A percentile compares a stretch with the other conserved stretches of the same genome.
These are phyloP conservation scores for Falcunculus frontatus DNA, from an alignment of 2,113 vertebrate genomes.

Conservation along the genomic window DNA sequence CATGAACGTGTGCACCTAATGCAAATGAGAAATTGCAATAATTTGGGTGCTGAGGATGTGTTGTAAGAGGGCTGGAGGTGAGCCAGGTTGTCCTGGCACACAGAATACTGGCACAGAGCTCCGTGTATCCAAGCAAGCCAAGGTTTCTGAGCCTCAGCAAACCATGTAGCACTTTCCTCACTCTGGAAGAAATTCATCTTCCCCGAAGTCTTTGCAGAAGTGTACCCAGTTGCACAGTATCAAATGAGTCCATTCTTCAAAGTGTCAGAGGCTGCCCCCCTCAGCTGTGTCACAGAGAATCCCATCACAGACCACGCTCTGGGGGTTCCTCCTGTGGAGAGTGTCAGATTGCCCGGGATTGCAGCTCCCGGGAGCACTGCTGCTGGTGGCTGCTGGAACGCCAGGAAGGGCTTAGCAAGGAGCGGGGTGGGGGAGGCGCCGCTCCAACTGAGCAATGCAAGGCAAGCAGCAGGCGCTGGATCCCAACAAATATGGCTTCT, in stretches of 20 bases:
- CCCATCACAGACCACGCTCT: not conserved
- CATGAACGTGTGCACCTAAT: not conserved
- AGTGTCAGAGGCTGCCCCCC: not conserved
- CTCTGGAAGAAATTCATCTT: not conserved
- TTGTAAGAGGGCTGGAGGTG: not conserved
- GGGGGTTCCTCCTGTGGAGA: not conserved
- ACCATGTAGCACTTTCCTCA: not conserved
- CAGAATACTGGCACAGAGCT: not conserved
- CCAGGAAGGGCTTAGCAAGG: not conserved
- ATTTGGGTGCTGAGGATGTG: not conserved
- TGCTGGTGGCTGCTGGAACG: not conserved
- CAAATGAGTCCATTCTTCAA: not conserved
- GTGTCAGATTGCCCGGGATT: not conserved
- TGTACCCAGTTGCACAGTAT: not conserved
- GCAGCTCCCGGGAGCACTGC: not conserved
- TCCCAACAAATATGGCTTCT: constrained; percentile 29
- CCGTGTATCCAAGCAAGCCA: not conserved
- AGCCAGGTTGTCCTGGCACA: not conserved
- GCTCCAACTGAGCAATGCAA: constrained; percentile 15
- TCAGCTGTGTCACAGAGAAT: not conserved
- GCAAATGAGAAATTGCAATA: not conserved
- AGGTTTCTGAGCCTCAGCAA: not conserved
- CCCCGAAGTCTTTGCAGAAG: not conserved
- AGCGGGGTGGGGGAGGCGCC: not conserved
- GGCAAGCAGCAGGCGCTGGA: not conserved